Evolutionary conservation across 2,888 invertebrate species (phyloP), one percentile per base, ranked within the genome.

Genomic region (Panopea generosa): DNA sequence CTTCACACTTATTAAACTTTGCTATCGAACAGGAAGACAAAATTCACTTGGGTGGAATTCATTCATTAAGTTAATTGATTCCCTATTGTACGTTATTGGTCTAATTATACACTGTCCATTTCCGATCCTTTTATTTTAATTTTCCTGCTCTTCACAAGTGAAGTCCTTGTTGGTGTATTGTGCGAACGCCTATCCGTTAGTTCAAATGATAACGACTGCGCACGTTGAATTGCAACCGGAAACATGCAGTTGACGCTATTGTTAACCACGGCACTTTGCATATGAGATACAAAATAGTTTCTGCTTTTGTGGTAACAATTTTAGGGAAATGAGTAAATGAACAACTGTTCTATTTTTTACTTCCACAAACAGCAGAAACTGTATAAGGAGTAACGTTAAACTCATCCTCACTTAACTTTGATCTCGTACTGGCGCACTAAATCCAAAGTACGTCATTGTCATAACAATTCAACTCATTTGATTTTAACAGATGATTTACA

Each of bases 1-100:
- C 22, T 52, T 20, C 52, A 52, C 26, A 52, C 52, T 52, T 16
- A 26, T 22, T 52, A 14, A 52, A 52, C 52, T 26, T 14, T 38
- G 22, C 26, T 33, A 22, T 38, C 16, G 7, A 33, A 56, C 56
- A 56, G 56, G 56, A 56, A 56, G 22, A 6, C 33, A 18, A 53
- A 49, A 60, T 45, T 16, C 45, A 9, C 45, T 45, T 45, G 69
- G 62, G 62, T 61, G 69, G 53, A 55, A 70, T 56, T 55, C 61
- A 70, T 62, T 70, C 62, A 61, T 62, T 45, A 56, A 56, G 11
- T 50, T 70, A 70, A 70, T 70, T 70, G 61, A 70, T 33, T 26
- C 43, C 55, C 56, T 61, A 70, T 70, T 70, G 69, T 70, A 57
- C 52, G 45, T 33, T 56, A 62, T 56, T 62, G 49, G 53, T 22